Conservation (phyloP, 2,888 invertebrate genomes). For the Phaonia tiefii region DNA sequence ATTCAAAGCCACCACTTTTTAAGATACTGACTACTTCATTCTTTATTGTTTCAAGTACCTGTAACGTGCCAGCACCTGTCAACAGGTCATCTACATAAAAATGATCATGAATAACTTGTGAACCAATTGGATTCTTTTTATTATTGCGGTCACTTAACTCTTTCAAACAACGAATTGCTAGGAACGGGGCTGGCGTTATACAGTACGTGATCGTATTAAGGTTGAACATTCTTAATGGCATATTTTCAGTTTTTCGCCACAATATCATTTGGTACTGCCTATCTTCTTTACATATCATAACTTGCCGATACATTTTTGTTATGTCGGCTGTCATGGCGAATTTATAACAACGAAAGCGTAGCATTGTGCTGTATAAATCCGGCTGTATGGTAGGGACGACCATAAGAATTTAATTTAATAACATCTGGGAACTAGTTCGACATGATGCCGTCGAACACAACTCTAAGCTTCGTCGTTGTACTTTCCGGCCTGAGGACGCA, state of each 20-base stretch:
- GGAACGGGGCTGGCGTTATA: too few relatives aligned
- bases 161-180: too few relatives aligned
- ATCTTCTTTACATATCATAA: conserved; percentile 36
- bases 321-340: conserved; percentile 50
- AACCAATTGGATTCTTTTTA: conserved; percentile 53
- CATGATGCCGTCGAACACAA: conserved; percentile 44
- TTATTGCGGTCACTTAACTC: conserved; percentile 51
- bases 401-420: conserved; percentile 46
- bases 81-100: conserved; percentile 69
- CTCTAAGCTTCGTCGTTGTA: too few relatives aligned
- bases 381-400: conserved; percentile 49
- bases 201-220: too few relatives aligned
- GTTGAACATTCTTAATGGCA: conserved; percentile 39
- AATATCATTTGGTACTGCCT: conserved; percentile 48
- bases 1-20: too few relatives aligned
- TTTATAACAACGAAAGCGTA: conserved; percentile 36
- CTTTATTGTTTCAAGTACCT: neutral
- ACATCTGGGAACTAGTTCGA: conserved; percentile 28
- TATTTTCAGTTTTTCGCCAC: conserved; percentile 2
- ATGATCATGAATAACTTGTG: conserved; percentile 54
- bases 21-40: conserved; percentile 11
- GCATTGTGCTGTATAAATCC: conserved; percentile 34
- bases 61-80: conserved; percentile 35
- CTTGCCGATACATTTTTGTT: conserved; percentile 52
- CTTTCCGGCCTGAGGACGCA: conserved; percentile 37